Base-by-base conservation (phyloP, 2,113 vertebrate genomes). In the Erythrocercus mccallii region DNA sequence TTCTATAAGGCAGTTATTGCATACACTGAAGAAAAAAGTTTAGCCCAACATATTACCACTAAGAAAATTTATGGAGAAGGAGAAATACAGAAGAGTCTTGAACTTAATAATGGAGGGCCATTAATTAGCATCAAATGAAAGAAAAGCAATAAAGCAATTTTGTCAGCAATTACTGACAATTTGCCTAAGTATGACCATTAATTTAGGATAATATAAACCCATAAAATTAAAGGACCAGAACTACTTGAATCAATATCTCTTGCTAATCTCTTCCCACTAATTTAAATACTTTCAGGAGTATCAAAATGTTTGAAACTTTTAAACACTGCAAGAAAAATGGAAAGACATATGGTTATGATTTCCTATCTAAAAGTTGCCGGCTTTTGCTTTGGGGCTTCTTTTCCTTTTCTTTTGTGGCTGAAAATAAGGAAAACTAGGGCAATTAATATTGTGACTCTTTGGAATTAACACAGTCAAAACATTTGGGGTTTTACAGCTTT, bases 141-240 rank as follows among this genome's bases (percentile, higher is more conserved):
- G 97, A 94, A 98, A 98, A 98, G 97, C 97, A 98, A 98, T 98
- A 97, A 97, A 96, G 94, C 95, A 97, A 96, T 98, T 98, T 95
- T 97, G 96, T 97, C 93, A 97, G 92, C 96, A 98, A 97, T 98
- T 98, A 98, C 96, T 96, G 96, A 95, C 96, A 98, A 98, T 98
- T 98, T 98, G 94, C 88, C 83, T 95, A 98, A 97, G 93, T 88
- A 97, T 23, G 40, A 97, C 89, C 97, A 96, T 97, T 98, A 98
- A 98, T 97, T 98, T 97, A 93, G 93, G 69, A 92, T 93, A 98
- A 97, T 96, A 96, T 95, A 97, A 97, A 74, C 79, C 53, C 88
- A 92, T 96, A 97, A 98, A 96, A 96, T 84, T 95, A 97, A 97
- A 89, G 71, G 65, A 97, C 92, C 44, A 86, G 95, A 92, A 91